phyloP scores from a whole-genome alignment of 2,797 vertebrate genomes.

The Halcyon smyrnensis region DNA sequence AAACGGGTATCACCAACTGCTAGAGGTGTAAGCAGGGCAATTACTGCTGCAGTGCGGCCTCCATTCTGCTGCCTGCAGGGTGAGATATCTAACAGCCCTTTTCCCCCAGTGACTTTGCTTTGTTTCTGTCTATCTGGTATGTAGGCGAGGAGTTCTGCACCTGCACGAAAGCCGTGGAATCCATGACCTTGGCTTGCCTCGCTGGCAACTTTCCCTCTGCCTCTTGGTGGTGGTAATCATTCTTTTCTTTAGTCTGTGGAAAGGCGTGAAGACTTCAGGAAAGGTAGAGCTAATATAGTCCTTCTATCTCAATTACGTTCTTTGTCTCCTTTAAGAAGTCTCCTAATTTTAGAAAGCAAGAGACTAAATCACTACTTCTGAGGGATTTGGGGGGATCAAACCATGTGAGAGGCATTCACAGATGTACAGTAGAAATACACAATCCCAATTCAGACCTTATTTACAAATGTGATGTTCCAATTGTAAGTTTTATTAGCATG shows the following conservation, averaged over 20 bases:
- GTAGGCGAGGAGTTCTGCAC: constrained; percentile 90
- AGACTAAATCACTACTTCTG: neutral
- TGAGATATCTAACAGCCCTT: neutral
- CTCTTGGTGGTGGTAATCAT: constrained; percentile 90
- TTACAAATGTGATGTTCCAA: neutral
- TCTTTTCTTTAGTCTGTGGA: constrained; percentile 98
- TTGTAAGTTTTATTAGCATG: neutral
- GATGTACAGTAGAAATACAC: neutral
- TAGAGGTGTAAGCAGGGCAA: fast-evolving
- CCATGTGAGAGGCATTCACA: neutral
- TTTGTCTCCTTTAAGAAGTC: neutral
- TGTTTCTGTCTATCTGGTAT: constrained; percentile 26
- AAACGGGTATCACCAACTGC: neutral
- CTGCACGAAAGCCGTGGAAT: constrained; percentile 93
- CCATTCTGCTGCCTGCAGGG: neutral
- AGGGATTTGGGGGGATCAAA: neutral
- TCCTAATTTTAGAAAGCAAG: neutral
- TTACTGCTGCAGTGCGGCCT: neutral
- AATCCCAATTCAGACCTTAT: neutral
- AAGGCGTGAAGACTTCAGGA: constrained; percentile 98
- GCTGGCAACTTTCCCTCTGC: constrained; percentile 92
- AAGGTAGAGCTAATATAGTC: constrained; percentile 84
- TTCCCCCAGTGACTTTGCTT: neutral
- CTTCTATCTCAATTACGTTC: neutral
- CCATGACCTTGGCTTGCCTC: constrained; percentile 89